Base-by-base conservation (phyloP, 2,113 vertebrate genomes). In the Oophaga pumilio region DNA sequence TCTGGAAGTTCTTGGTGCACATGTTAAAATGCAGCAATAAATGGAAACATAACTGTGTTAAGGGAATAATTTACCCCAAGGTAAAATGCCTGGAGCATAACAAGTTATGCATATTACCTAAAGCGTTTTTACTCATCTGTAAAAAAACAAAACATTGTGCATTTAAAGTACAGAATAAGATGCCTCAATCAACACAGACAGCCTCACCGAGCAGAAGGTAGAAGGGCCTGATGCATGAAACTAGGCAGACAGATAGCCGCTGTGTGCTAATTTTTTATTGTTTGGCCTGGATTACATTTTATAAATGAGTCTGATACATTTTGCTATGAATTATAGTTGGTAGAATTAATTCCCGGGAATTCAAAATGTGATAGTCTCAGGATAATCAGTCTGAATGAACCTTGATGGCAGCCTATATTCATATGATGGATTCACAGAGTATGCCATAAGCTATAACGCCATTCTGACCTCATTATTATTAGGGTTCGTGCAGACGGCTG, bases 11-110 rank as follows among this genome's bases (percentile, higher is more conserved):
- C 18, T 82, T 52, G 53, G 7, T 68, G 60, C n/a, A 68, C 22
- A 52, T 82, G 15, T 49, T 22, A 66, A 43, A 82, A 82, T 66
- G 18, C 62, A 66, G 14, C 43, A 82, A 68, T 82, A 82, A 82
- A 66, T 52, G 60, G 43, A 79, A 57, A 82, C 49, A 50, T 79
- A 53, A 15, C 28, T 50, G 24, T 52, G 33, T 64, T 66, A 64
- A 49, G 52, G 57, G 26, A 62, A 60, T 81, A 33, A 49, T 82
- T n/a, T 68, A 82, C 43, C 62, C 43, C 52, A 52, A 82, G 43
- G 22, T 66, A 22, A 82, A 49, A 17, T 66, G 28, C 80, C 59
- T 62, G 18, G 80, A 66, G 60, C 60, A 52, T 49, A 66, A 66
- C 56, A 33, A 66, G 57, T 82, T 50, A 24, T 50, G 33, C 17